Evolutionary conservation across 64 coral and sea anemone genomes (phyloP), one percentile per base, ranked within the genome.

Genomic region (Stichodactyla helianthus): DNA sequence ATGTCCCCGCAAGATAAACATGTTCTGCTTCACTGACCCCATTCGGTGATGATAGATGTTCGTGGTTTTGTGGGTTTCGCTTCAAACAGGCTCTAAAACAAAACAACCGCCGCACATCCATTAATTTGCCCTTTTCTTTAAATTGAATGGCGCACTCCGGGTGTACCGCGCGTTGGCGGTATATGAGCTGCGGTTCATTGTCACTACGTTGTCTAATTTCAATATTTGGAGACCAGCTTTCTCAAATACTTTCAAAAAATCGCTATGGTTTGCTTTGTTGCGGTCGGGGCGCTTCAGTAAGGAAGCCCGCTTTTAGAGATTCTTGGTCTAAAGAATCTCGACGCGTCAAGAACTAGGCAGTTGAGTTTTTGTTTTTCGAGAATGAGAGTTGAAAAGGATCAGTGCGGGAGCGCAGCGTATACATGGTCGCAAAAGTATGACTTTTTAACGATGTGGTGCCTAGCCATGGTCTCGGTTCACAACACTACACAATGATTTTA

Each of bases 201-300:
- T 79, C 84, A 91, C 88, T 62, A 67, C 54, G 71, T 92, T 83
- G 78, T 91, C 83, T 81, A 82, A 87, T 87, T 93, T 92, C 94
- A 90, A 92, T 97, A 97, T 92, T 92, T 93, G 88, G 28, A 61
- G 67, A 93, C 84, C 88, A 88, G 87, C 91, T 83, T 93, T 78
- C 82, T 85, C 91, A 96, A 96, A 97, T 93, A 97, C 83, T 92
- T 87, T 93, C 91, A 92, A 92, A 93, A 87, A 97, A 90, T 87
- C 91, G 83, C 23, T 84, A 59, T 84, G 85, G 91, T 97, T 93
- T 96, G 88, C 90, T 96, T 97, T 93, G 80, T 85, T 90, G 94
- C 27, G 94, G 94, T 83, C 50, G 19, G 50, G 84, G 86, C 78
- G 23, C 63, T 19, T 61, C 64, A 82, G 71, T 79, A 89, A 89